Percentiles rank a stretch among this genome's conserved stretches.
Conservation (phyloP, 1,140 invertebrate genomes). For the Augochlora pura region DNA sequence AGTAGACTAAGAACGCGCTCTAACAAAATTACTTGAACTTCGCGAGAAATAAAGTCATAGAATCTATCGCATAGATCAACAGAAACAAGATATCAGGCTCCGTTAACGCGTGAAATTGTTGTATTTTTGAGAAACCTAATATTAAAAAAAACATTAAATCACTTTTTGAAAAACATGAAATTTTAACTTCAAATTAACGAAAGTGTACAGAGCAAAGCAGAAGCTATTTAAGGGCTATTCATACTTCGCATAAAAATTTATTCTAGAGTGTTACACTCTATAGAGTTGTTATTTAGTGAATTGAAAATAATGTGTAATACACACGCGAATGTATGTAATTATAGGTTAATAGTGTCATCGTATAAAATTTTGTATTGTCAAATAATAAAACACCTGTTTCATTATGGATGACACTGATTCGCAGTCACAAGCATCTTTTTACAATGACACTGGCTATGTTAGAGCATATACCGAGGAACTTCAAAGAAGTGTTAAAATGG, state of each 20-base stretch:
- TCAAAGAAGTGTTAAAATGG: constrained; percentile 22
- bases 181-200: too few species aligned
- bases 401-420: neutral
- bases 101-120: too few species aligned
- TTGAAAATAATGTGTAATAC: neutral
- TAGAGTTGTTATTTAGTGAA: neutral
- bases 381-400: constrained; percentile 10
- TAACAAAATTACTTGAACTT: neutral
- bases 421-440: neutral
- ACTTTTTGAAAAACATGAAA: too few species aligned
- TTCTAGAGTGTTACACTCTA: neutral
- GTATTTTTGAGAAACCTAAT: too few species aligned
- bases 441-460: neutral
- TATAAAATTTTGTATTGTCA: neutral
- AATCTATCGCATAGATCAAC: too few species aligned
- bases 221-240: neutral
- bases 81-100: too few species aligned
- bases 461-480: neutral
- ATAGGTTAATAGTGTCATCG: neutral
- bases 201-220: too few species aligned
- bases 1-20: neutral
- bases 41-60: too few species aligned
- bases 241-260: neutral
- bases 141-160: too few species aligned
- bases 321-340: neutral